A percentile compares a stretch with the other conserved stretches of the same genome.
Evolutionary conservation across 2,888 invertebrate genomes (phyloP).

Genomic region (Pyrrhia umbra): DNA sequence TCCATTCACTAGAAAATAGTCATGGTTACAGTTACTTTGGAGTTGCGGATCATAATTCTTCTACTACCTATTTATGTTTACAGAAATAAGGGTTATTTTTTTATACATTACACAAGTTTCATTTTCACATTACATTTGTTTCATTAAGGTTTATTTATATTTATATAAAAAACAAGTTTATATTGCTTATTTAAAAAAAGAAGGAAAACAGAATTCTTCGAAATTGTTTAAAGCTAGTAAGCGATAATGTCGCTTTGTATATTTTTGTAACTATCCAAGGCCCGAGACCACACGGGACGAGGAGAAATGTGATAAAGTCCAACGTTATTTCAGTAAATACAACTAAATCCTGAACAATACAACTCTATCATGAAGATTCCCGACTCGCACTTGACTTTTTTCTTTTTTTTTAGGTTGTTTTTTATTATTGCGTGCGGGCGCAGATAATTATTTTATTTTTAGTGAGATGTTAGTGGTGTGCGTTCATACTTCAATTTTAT

Average conservation of each 20-base stretch:
- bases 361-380: conserved; percentile 15
- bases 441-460: too few relatives aligned
- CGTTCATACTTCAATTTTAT: too few relatives aligned
- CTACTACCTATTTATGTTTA: conserved; percentile 22
- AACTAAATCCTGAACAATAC: conserved; percentile 22
- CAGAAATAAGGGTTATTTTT: too few relatives aligned
- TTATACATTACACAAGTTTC: too few relatives aligned
- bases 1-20: conserved; percentile 29
- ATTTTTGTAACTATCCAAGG: conserved; percentile 16
- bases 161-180: background rate
- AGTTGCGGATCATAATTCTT: conserved; percentile 30
- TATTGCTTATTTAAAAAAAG: background rate
- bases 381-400: conserved; percentile 3
- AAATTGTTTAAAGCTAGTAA: conserved; percentile 6
- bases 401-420: conserved; percentile 4
- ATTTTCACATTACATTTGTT: too few relatives aligned
- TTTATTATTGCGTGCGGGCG: background rate
- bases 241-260: conserved; percentile 18
- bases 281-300: conserved; percentile 36
- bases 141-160: too few relatives aligned
- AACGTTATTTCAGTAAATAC: conserved; percentile 33
- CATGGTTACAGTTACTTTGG: conserved; percentile 9
- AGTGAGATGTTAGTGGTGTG: too few relatives aligned
- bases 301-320: conserved; percentile 30
- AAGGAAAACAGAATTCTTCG: background rate